Evolutionary conservation across 1,140 invertebrate species (phyloP).

Genomic region (Heliconius hewitsoni): DNA sequence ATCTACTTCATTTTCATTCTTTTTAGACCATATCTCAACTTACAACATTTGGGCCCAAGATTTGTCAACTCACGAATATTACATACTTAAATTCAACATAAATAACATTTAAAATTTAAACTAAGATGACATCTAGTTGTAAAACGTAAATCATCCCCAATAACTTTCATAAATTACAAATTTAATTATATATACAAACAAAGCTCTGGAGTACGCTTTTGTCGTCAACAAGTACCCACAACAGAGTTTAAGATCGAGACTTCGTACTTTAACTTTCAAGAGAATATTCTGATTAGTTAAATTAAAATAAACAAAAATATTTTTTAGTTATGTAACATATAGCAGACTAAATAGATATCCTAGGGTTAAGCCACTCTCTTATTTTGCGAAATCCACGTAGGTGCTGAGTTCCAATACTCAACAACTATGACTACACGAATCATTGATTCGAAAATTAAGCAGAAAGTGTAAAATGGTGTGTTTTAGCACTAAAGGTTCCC

Average conservation of each 20-base stretch:
- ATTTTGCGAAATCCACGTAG: too few relatives aligned
- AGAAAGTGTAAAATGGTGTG: too few relatives aligned
- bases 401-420: too few relatives aligned
- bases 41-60: too few relatives aligned
- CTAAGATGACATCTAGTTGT: not conserved
- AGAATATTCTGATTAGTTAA: not conserved
- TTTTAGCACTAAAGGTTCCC: too few relatives aligned
- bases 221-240: not conserved
- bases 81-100: not conserved
- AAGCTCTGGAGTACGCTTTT: not conserved
- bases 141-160: not conserved
- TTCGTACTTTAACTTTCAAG: not conserved
- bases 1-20: too few relatives aligned
- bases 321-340: not conserved
- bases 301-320: not conserved
- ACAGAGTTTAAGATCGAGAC: not conserved
- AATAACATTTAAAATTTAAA: not conserved
- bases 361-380: too few relatives aligned
- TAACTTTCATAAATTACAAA: constrained; percentile 4
- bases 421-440: too few relatives aligned
- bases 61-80: too few relatives aligned
- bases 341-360: too few relatives aligned
- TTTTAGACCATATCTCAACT: too few relatives aligned
- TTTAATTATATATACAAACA: constrained; percentile 13
- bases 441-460: too few relatives aligned